Evolutionary conservation across 1,140 invertebrate species (phyloP), one percentile per base, ranked within the genome.

Genomic region (Trachymyrmex septentrionalis): DNA sequence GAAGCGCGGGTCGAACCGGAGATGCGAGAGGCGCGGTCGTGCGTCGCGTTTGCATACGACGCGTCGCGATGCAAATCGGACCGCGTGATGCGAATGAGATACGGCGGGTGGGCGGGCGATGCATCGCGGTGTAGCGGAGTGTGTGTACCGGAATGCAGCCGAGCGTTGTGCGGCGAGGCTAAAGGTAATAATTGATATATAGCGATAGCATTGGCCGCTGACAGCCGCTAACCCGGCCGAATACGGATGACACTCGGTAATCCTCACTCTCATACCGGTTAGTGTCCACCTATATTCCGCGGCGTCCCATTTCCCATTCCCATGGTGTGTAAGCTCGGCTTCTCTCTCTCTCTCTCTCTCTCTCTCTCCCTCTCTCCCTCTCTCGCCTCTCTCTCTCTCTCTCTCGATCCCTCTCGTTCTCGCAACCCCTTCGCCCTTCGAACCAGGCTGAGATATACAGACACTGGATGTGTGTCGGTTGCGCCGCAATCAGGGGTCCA

Each of bases 161-260:
- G 66, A 57, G 85, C 85, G 72, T 75, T 63, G 64, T 53, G 77
- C 85, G 59, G 64, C 85, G 86, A 81, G 55, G 82, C 91, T 72
- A 90, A 91, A 91, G 80, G 89, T 92, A 93, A 94, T 94, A 94
- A 95, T 95, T 95, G 93, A 94, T 95, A 94, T 94, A 94, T 92
- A 93, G 81, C 88, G 89, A 92, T 91, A 89, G 92, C 91, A 91
- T 93, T 92, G 93, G 87, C 86, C 91, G 94, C 89, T 94, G 94
- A 95, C 94, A 95, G 93, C 91, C 92, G 91, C 94, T 93, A 94
- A 94, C 93, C 94, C 94, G 92, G 92, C 91, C 92, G 94, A 94
- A 94, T 95, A 94, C 94, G 92, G 93, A 94, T 94, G 94, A 94
- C 92, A 92, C 87, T 55, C 88, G 88, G 92, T 95, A 95, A 95